Evolutionary conservation across 2,888 invertebrate genomes (phyloP), one percentile per base, ranked within the genome.

Genomic region (Macrosoma leucophasiata): DNA sequence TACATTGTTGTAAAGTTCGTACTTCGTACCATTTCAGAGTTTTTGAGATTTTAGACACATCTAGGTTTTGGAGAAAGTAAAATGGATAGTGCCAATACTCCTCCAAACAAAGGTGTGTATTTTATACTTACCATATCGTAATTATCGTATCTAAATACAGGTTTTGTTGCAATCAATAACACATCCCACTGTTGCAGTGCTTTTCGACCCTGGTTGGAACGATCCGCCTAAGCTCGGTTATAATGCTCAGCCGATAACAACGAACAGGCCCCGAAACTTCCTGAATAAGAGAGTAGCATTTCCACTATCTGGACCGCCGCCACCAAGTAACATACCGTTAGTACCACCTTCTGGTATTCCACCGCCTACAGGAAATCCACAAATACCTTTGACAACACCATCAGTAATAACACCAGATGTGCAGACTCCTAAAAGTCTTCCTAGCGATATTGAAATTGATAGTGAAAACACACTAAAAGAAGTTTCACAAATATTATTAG

Each of bases 141-240:
- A n/a, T n/a, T n/a, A n/a, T n/a, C n/a, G n/a, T n/a, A n/a, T n/a
- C n/a, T n/a, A n/a, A n/a, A n/a, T n/a, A n/a, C n/a, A n/a, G n/a
- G n/a, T n/a, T n/a, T n/a, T n/a, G n/a, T n/a, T n/a, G n/a, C n/a
- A n/a, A n/a, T n/a, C n/a, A n/a, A n/a, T n/a, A n/a, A n/a, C n/a
- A n/a, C n/a, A n/a, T n/a, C n/a, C n/a, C n/a, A n/a, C n/a, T n/a
- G n/a, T 66, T 67, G 29, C 52, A 84, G 84, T 63, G 5, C 55
- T 72, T 6, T 81, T 68, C 43, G 86, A 86, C 50, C 86, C 86
- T 19, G 87, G 87, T 4, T 87, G 87, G 87, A 87, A 87, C 47
- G 87, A 87, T 50, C 87, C 87, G 3, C 87, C 87, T 1, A 74
- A 74, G 38, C 69, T 85, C 33, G 66, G 84, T 1, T 87, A 84